These are phyloP conservation scores for Brachionus rotundiformis DNA, from an alignment of 1,140 invertebrate species.

Conservation along the genomic window DNA sequence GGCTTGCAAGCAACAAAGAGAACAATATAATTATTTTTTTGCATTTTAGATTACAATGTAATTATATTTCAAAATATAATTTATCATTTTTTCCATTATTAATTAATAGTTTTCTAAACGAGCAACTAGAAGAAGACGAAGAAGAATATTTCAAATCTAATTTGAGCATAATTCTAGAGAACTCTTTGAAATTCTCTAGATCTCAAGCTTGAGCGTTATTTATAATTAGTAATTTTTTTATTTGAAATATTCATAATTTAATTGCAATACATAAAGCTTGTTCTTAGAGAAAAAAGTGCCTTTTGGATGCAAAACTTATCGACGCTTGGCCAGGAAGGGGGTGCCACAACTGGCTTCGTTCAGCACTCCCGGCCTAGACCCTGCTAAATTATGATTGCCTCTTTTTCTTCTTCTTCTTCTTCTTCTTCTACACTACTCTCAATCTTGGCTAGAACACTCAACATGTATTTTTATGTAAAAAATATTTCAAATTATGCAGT, in stretches of 20 bases:
- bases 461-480: slow-evolving; percentile 39
- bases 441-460: neutral
- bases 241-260: slow-evolving; percentile 34
- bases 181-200: slow-evolving; percentile 1
- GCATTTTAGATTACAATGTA: slow-evolving; percentile 47
- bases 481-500: slow-evolving; percentile 31
- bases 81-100: slow-evolving; percentile 47
- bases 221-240: slow-evolving; percentile 45
- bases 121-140: slow-evolving; percentile 9
- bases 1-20: slow-evolving; percentile 15
- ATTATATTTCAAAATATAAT: slow-evolving; percentile 48
- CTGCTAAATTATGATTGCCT: slow-evolving; percentile 22
- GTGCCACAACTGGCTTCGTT: neutral
- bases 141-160: slow-evolving; percentile 19
- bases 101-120: slow-evolving; percentile 41
- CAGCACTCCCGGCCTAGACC: slow-evolving; percentile 9
- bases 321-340: slow-evolving; percentile 13
- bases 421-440: neutral
- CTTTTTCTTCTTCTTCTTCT: neutral
- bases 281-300: neutral
- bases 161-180: slow-evolving; percentile 15
- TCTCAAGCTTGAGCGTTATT: slow-evolving; percentile 34
- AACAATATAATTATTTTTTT: slow-evolving; percentile 45
- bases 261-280: neutral
- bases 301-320: neutral